Conservation (phyloP, 2,113 vertebrate genomes). For the Cyphomyrus discorhynchus region DNA sequence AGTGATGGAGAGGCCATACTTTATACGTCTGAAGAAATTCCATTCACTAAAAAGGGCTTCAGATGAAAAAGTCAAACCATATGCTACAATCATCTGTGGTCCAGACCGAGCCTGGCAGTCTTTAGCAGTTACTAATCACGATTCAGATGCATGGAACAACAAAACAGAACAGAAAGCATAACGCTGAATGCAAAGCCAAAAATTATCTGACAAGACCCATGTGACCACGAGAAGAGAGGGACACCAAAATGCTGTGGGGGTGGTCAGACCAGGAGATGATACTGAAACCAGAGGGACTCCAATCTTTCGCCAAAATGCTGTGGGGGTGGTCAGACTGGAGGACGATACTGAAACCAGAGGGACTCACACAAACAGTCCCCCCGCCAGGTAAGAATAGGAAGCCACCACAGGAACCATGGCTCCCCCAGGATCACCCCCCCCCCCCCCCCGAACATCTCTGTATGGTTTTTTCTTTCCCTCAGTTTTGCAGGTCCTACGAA, state of each 20-base stretch:
- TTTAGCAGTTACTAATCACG: neutral
- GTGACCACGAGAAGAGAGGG: neutral
- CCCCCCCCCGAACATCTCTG: neutral
- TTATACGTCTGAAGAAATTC: neutral
- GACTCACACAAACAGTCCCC: neutral
- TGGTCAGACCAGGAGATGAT: neutral
- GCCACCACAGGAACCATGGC: neutral
- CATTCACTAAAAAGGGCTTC: neutral
- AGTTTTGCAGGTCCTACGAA: neutral
- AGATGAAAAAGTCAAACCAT: neutral
- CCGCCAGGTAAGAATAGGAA: neutral
- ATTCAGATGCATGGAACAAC: neutral
- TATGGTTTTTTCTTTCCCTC: neutral
- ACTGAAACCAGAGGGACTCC: neutral
- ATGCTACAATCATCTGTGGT: neutral
- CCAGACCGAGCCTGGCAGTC: neutral
- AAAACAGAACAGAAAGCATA: neutral
- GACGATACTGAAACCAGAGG: neutral
- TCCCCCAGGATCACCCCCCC: neutral
- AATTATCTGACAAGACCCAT: neutral
- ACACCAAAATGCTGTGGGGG: neutral
- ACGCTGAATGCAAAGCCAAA: neutral
- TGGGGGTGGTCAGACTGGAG: neutral
- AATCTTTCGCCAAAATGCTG: too few relatives aligned
- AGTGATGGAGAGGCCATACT: neutral